These are phyloP conservation scores for Phoxinus dragarum DNA, from an alignment of 2,797 vertebrate genomes.

Conservation along the genomic window DNA sequence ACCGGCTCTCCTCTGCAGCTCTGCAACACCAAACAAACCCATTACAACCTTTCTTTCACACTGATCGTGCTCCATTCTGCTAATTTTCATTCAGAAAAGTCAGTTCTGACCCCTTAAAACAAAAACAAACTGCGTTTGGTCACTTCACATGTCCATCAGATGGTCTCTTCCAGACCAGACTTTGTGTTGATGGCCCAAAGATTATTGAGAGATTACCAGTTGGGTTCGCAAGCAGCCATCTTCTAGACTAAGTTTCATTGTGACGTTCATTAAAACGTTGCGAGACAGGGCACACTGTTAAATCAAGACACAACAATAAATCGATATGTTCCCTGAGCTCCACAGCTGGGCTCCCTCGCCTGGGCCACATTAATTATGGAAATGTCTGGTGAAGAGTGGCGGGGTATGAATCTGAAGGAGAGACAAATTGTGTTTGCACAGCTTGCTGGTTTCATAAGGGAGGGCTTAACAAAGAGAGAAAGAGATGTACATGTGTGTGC, in stretches of 20 bases:
- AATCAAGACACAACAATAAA: conserved; percentile 55
- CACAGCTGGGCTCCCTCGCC: conserved; percentile 46
- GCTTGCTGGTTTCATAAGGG: conserved; percentile 72
- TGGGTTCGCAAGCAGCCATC: conserved; percentile 1
- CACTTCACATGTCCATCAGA: background rate
- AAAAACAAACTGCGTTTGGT: background rate
- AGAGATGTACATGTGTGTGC: background rate
- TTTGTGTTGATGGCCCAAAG: background rate
- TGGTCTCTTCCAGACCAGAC: background rate
- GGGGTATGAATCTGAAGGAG: conserved; percentile 65
- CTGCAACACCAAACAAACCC: conserved; percentile 61
- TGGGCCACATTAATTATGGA: conserved; percentile 61
- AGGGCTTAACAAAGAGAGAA: conserved; percentile 65
- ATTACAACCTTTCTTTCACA: background rate
- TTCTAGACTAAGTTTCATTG: background rate
- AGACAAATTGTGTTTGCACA: conserved; percentile 76
- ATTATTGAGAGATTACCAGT: background rate
- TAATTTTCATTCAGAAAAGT: background rate
- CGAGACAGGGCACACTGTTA: conserved; percentile 8
- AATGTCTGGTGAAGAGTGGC: conserved; percentile 68
- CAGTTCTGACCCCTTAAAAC: background rate
- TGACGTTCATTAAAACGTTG: conserved; percentile 46
- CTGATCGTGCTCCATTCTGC: background rate
- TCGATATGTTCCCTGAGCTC: conserved; percentile 50
- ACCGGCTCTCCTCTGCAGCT: conserved; percentile 74